phyloP scores from a whole-genome alignment of 2,797 vertebrate species.

The Dermochelys coriacea region DNA sequence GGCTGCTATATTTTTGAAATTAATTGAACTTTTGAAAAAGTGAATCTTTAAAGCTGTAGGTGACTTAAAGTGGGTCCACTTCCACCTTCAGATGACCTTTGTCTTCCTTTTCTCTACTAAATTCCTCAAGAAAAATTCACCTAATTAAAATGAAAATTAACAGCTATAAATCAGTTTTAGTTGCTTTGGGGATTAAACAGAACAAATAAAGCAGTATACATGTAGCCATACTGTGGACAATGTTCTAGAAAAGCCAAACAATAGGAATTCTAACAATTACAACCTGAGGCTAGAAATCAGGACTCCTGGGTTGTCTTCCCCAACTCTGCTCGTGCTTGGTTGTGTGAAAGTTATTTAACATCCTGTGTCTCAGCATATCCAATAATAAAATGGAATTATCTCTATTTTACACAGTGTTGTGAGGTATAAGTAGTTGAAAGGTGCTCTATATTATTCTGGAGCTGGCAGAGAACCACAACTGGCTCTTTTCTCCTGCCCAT shows the following conservation, averaged over 20 bases:
- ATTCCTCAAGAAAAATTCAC: conserved; percentile 98
- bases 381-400: neutral
- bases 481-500: neutral
- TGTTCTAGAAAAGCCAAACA: neutral
- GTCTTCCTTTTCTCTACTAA: conserved; percentile 90
- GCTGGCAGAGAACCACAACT: neutral
- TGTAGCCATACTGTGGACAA: neutral
- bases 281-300: neutral
- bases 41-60: neutral
- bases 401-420: neutral
- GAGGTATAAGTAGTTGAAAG: neutral
- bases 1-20: conserved; percentile 41
- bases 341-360: neutral
- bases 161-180: neutral
- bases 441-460: neutral
- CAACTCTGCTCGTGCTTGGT: neutral
- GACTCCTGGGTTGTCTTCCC: neutral
- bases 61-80: conserved; percentile 27
- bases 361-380: neutral
- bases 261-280: neutral
- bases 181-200: neutral
- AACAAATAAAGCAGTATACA: neutral
- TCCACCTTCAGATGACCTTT: conserved; percentile 74
- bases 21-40: conserved; percentile 29
- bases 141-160: conserved; percentile 75